Base-by-base conservation (phyloP, 2,113 vertebrate species). In the Eira barbara region DNA sequence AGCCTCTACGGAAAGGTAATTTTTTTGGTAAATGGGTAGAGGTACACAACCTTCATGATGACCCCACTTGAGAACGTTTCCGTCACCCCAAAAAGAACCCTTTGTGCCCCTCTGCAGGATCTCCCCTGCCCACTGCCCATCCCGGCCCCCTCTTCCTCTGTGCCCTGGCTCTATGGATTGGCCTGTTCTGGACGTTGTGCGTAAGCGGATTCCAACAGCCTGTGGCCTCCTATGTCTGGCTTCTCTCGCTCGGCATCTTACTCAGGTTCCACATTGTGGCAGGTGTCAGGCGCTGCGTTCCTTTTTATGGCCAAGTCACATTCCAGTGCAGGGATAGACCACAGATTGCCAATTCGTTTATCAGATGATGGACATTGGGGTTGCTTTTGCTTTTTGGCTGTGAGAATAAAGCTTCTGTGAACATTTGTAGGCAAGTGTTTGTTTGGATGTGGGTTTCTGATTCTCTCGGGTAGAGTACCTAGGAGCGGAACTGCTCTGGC, bases 201-300 rank as follows among this genome's bases (percentile, higher is more conserved):
- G 0, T 39, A 7, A 42, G 31, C 11, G 76, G 76, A 71, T 23
- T 42, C 47, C 5, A 4, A 15, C 7, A 12, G 8, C 3, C 1
- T 1, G 29, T 49, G 42, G 20, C 31, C 42, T 65, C 34, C 14
- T 15, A 31, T 69, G 49, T 45, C 65, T 34, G 27, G 47, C 49
- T 0, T 20, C 63, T 82, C 17, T 45, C 27, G 12, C 36, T 34
- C 10, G 8, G 63, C 6, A 1, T 71, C 47, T 18, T n/a, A 29
- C 52, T 71, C n/a, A 65, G 90, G 20, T 27, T 18, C 36, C 15
- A 7, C 34, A 0, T 14, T 27, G 47, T 29, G 20, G 34, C 34
- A 0, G 14, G 10, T 4, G 3, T 63, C 55, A 49, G 12, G 25
- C 1, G 23, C 34, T 49, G 2, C 6, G 0, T 20, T 61, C 25